Evolutionary conservation across 2,888 invertebrate genomes (phyloP), one percentile per base, ranked within the genome.

Genomic region (Apamea monoglypha): DNA sequence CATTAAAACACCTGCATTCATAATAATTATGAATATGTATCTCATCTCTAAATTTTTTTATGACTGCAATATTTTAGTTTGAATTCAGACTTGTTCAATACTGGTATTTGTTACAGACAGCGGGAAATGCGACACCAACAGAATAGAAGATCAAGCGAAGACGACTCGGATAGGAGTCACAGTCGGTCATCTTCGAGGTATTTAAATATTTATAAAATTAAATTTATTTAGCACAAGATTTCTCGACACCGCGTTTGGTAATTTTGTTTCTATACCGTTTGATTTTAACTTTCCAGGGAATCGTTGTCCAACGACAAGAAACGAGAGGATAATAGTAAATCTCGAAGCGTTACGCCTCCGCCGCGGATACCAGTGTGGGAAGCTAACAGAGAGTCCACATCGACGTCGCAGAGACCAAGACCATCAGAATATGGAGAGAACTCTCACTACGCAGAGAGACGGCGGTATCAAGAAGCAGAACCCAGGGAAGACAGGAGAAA

Each of bases 41-140:
- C 5, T 16, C 21, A 36, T 21, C 16, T 44, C 2, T 66, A 29
- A 12, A 14, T 14, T 44, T 50, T 76, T 70, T 36, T 61, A 67
- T 53, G 50, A 36, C 8, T 0, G 25, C 16, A 16, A 16, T 73
- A 32, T 66, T 25, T 70, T 67, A 6, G 6, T 63, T 63, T 7
- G 5, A 4, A 25, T 36, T 73, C 18, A 53, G 40, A 63, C 1
- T 82, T 72, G 70, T 80, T 73, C 36, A 78, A 69, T 82, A 71
- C 10, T 69, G 25, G 5, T 63, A 63, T 85, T 75, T 77, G 83
- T 94, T 95, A 74, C 93, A 98, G 98, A 91, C 99, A 99, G 96
- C 97, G 99, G 85, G 99, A 99, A 94, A 97, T 98, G 94, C 97
- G 99, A 63, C 99, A 99, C 87, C 97, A 97, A 81, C 97, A 97